These are phyloP conservation scores for Zalophus californianus DNA, from an alignment of 2,797 vertebrate genomes.

Conservation along the genomic window DNA sequence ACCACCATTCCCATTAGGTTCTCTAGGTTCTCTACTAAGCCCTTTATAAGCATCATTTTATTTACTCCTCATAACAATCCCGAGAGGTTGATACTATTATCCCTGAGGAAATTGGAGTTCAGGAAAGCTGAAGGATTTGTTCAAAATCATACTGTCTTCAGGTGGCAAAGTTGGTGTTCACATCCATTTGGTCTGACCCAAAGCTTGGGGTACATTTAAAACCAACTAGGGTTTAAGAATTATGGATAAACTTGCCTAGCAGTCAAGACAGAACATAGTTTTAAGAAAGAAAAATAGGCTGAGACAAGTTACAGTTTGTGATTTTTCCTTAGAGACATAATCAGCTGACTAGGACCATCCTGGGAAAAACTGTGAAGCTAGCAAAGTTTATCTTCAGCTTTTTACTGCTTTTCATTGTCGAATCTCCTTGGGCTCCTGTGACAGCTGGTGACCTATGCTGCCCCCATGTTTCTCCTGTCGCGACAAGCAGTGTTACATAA, in stretches of 20 bases:
- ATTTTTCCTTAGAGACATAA: neutral
- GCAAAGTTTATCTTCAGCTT: neutral
- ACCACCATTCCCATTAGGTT: neutral
- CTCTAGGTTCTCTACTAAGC: neutral
- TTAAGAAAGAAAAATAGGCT: conserved; percentile 23
- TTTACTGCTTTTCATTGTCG: neutral
- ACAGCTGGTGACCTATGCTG: neutral
- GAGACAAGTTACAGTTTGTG: neutral
- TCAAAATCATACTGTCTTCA: neutral
- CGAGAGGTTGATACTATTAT: neutral
- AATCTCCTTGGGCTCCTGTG: neutral
- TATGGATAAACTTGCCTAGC: neutral
- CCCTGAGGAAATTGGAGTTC: conserved; percentile 4
- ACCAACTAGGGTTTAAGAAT: neutral
- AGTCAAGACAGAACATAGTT: neutral
- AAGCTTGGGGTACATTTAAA: neutral
- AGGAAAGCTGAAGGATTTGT: neutral
- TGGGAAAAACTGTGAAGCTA: neutral
- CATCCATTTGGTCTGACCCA: neutral
- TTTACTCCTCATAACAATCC: neutral
- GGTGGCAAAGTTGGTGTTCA: neutral
- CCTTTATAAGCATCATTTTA: neutral
- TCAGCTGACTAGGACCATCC: neutral
- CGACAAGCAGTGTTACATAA: neutral
- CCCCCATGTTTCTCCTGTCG: neutral